These are phyloP conservation scores for Vultur gryphus DNA, from an alignment of 2,797 vertebrate species.

Conservation along the genomic window DNA sequence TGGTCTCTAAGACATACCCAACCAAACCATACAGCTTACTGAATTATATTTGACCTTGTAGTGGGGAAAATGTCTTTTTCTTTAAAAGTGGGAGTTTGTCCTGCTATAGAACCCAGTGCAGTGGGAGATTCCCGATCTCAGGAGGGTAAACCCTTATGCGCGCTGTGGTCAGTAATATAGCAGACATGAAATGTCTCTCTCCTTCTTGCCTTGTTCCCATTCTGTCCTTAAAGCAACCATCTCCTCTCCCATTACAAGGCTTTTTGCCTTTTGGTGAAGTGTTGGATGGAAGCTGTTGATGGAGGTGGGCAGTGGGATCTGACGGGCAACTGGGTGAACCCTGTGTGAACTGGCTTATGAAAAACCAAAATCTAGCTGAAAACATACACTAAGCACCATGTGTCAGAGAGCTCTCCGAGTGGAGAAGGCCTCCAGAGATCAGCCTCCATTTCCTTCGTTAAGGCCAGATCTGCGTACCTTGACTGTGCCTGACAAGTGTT, in stretches of 20 bases:
- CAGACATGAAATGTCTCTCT: background rate
- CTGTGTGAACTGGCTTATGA: background rate
- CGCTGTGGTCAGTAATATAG: fast-evolving
- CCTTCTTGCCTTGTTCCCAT: background rate
- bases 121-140: background rate
- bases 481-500: background rate
- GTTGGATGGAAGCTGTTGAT: background rate
- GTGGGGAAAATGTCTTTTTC: background rate
- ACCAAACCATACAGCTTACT: background rate
- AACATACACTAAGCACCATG: background rate
- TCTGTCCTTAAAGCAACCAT: background rate
- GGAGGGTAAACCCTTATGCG: background rate
- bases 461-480: background rate
- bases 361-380: background rate
- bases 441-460: background rate
- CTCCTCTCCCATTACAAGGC: fast-evolving
- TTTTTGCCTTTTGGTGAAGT: background rate
- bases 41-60: background rate
- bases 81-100: background rate
- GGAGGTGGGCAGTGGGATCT: background rate
- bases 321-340: background rate
- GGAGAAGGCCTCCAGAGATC: background rate
- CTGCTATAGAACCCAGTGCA: fast-evolving
- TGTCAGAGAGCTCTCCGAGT: background rate
- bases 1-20: background rate